Evolutionary conservation across 2,797 vertebrate genomes (phyloP), one percentile per base, ranked within the genome.

Genomic region (Oceanodroma leucorhoa): DNA sequence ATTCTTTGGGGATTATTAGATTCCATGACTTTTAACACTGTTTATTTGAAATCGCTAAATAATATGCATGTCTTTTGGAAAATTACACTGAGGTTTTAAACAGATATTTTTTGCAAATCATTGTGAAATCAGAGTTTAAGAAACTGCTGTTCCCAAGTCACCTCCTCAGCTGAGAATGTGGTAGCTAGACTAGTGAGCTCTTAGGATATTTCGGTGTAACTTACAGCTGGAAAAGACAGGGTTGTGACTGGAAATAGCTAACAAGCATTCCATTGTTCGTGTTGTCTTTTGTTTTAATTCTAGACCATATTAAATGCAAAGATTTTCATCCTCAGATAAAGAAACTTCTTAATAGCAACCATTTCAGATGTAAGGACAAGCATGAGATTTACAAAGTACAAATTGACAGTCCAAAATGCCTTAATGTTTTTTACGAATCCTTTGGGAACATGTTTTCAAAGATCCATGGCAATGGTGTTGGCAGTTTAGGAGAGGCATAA

Each of bases 401-500:
- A 51, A 32, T 7, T 77, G 57, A 64, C 57, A 70, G 62, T 67
- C 79, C 67, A 55, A 86, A 97, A 94, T 91, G 73, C 91, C 60
- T 73, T 62, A 61, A 80, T 77, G 61, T 76, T 93, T 89, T 70
- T 48, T 58, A 87, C 11, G 2, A 45, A 91, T 83, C 84, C 78
- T 66, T 62, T 91, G 46, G 90, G 83, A 84, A 95, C 80, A 24
- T 32, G 41, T 91, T 89, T 95, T 94, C 80, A 82, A 89, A 86
- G 86, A 89, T 79, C 94, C 86, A 11, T 48, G 93, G 83, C 90
- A 96, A 83, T 96, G 87, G 40, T 53, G 64, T 77, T 96, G 95
- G 88, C 87, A 94, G 88, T 76, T 65, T 77, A 89, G 57, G 79
- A 95, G 76, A 90, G 60, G 67, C 30, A 26, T 61, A 86, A 84